Base-by-base conservation (phyloP, 2,113 vertebrate genomes). In the Odocoileus hemionus region DNA sequence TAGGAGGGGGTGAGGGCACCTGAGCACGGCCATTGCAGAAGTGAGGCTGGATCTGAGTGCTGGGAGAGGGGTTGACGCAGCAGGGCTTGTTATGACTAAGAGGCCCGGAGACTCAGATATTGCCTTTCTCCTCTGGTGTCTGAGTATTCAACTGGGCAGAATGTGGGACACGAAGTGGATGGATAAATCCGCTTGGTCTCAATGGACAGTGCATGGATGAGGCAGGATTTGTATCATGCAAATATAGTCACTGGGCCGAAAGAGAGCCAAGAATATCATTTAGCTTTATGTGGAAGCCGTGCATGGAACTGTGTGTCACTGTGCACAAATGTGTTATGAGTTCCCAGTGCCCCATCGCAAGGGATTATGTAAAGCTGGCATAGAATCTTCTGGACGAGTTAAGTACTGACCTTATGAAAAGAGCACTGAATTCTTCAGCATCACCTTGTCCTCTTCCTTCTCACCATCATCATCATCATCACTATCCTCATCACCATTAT, bases 81-180 rank as follows among this genome's bases (percentile, higher is more conserved):
- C 4, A 85, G 60, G 30, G 47, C 28, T 87, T 92, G 57, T 2
- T 92, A 54, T 92, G 47, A 58, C 36, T 86, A 28, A 36, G 43
- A 89, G 78, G 19, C 6, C 10, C 8, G 11, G 21, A 33, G 13
- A 28, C 43, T 13, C 54, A 43, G 26, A 1, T n/a, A 45, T 94
- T 90, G 7, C 36, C 52, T 80, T 80, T 78, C 17, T 64, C 14
- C 7, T 36, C 26, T 86, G 28, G 7, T 70, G 33, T 58, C 58
- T 92, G 26, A 79, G 19, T 76, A 16, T 92, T 84, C 57, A 33
- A 80, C n/a, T 16, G 7, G 43, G 21, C 67, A 96, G 57, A 92
- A 88, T 17, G 50, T 79, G 57, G 15, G 15, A 2, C 25, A 50
- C 55, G 61, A 91, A 47, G 16, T 3, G 3, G 26, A 28, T 55